Evolutionary conservation across 2,888 invertebrate species (phyloP), one percentile per base, ranked within the genome.

Genomic region (Malachius bipustulatus): DNA sequence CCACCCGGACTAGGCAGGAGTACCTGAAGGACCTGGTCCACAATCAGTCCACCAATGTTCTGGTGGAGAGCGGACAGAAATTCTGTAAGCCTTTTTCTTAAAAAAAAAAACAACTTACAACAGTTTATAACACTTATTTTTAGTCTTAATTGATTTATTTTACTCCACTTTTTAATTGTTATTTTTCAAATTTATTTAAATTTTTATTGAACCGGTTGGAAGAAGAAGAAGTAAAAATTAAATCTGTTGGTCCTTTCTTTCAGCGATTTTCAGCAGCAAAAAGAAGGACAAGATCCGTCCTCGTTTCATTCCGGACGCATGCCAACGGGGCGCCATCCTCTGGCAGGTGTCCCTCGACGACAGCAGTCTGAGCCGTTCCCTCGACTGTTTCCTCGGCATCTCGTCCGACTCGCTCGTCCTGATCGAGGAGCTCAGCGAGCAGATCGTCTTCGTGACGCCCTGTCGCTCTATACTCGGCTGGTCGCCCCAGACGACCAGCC

Each of bases 1-100:
- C 94, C 8, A 89, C 88, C 6, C 73, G 96, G 50, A 96, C 96
- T 27, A 70, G 94, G 45, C 88, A 91, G 59, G 94, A 94, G 66
- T 93, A 93, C 64, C 71, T 96, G 50, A 93, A 91, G 62, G 96
- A 96, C 63, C 71, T 93, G 50, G 82, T 89, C 15, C 73, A 75
- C 44, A 90, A 89, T 63, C 82, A 82, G 62, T 76, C 82, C 3
- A 81, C 85, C 9, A 75, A 79, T 32, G 80, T 82, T 3, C 73
- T 82, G 2, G 75, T 91, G 10, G 91, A 88, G 53, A 77, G 81
- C 11, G 81, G 82, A 34, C 82, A 84, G 52, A 88, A 88, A 63
- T 88, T 88, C 64, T 85, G 84, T 84, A 67, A 73, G 82, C 70
- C 32, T 32, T 26, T 15, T n/a, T n/a, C 6, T 19, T n/a, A 19